phyloP scores from a whole-genome alignment of 2,888 invertebrate genomes.

The Drosophila hamatofila region DNA sequence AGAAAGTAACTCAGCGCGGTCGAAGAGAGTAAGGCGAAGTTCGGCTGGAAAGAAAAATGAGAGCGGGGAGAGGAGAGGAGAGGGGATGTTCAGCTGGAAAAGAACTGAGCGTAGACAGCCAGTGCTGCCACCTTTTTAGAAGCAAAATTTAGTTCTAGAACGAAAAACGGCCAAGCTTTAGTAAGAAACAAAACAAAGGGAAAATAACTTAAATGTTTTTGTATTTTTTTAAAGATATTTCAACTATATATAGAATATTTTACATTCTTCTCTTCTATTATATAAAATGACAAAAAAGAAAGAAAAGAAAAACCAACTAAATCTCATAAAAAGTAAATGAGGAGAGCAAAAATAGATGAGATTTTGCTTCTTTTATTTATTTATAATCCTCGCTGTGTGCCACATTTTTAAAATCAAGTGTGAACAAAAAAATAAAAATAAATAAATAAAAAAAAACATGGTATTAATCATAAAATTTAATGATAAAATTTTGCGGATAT shows the following conservation, averaged over 20 bases:
- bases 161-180: background rate
- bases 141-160: background rate
- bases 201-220: background rate
- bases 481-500: background rate
- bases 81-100: background rate
- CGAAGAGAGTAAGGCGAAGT: background rate
- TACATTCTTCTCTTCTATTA: background rate
- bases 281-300: background rate
- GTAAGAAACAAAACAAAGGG: background rate
- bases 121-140: constrained; percentile 1
- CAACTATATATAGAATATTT: background rate
- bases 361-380: background rate
- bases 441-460: too few relatives aligned
- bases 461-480: background rate
- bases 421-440: too few relatives aligned
- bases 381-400: background rate
- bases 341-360: background rate
- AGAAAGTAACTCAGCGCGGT: constrained; percentile 64
- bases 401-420: background rate
- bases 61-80: background rate
- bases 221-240: background rate
- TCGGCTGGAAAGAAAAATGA: background rate
- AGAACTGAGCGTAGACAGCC: background rate
- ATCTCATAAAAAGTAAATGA: constrained; percentile 3
- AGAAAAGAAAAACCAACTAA: background rate